Evolutionary conservation across 1,140 invertebrate genomes (phyloP).

Genomic region (Harlomillsia oculata): DNA sequence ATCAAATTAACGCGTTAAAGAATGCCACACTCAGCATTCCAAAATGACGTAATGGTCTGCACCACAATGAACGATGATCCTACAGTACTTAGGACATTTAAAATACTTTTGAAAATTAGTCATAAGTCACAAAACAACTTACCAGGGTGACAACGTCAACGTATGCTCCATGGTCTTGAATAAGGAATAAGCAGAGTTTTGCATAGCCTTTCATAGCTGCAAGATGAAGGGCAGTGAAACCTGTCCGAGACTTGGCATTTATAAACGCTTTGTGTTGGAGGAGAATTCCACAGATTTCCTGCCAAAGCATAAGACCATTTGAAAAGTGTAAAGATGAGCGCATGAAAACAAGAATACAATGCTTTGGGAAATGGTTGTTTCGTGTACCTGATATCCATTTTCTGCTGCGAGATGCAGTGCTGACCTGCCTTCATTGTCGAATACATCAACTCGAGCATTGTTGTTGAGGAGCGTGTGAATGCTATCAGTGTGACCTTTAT

Average conservation of each 20-base stretch:
- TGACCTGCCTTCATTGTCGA: slow-evolving; percentile 89
- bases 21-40: too few relatives aligned
- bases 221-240: slow-evolving; percentile 70
- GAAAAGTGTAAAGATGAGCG: not conserved
- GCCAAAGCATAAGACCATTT: not conserved
- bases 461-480: slow-evolving; percentile 76
- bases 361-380: too few relatives aligned
- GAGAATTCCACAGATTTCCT: slow-evolving; percentile 67
- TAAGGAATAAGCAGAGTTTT: slow-evolving; percentile 67
- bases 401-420: slow-evolving; percentile 59
- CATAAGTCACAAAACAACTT: slow-evolving; percentile 24
- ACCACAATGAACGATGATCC: not conserved
- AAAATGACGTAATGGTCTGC: too few relatives aligned
- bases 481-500: slow-evolving; percentile 64
- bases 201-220: slow-evolving; percentile 92
- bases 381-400: slow-evolving; percentile 25
- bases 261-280: slow-evolving; percentile 95
- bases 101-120: slow-evolving; percentile 9
- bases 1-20: too few relatives aligned
- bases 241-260: slow-evolving; percentile 83
- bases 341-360: too few relatives aligned
- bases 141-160: slow-evolving; percentile 88
- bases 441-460: slow-evolving; percentile 95
- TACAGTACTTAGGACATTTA: not conserved
- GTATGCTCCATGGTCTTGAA: slow-evolving; percentile 85